These are phyloP conservation scores for Rhagium mordax DNA, from an alignment of 2,888 invertebrate genomes.

Conservation along the genomic window DNA sequence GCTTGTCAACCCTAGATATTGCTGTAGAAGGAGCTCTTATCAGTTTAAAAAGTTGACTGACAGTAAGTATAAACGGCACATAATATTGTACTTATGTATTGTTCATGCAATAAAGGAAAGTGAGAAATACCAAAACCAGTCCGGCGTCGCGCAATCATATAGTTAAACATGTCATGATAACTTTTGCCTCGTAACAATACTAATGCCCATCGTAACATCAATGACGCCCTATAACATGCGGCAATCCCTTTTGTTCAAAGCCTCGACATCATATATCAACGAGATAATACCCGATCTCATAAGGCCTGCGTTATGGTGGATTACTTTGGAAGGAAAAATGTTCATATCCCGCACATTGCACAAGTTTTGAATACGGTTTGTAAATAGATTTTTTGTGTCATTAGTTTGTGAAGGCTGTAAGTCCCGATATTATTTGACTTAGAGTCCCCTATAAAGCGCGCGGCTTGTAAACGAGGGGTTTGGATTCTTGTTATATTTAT, in stretches of 20 bases:
- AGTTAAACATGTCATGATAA: background rate
- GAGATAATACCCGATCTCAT: slow-evolving; percentile 31
- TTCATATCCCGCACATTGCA: slow-evolving; percentile 1
- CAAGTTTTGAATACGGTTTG: slow-evolving; percentile 5
- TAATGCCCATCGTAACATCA: slow-evolving; percentile 25
- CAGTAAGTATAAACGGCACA: too few species aligned
- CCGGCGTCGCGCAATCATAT: background rate
- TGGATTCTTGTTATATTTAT: too few species aligned
- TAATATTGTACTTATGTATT: too few species aligned
- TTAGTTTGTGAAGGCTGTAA: background rate
- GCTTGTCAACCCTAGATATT: too few species aligned
- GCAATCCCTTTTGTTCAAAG: slow-evolving; percentile 31
- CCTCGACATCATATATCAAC: slow-evolving; percentile 30
- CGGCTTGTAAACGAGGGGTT: background rate
- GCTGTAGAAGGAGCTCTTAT: too few species aligned
- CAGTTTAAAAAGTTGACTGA: too few species aligned
- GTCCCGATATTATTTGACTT: background rate
- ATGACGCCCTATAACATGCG: slow-evolving; percentile 30
- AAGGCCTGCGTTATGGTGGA: slow-evolving; percentile 23
- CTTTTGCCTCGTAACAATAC: slow-evolving; percentile 8
- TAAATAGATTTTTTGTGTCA: background rate
- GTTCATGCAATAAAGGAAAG: background rate
- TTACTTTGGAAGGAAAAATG: slow-evolving; percentile 12
- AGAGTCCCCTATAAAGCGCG: background rate
- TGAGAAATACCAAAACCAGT: background rate